A percentile compares a stretch with the other conserved stretches of the same genome.
Conservation (phyloP, 2,113 vertebrate genomes). For the Podarcis raffonei region DNA sequence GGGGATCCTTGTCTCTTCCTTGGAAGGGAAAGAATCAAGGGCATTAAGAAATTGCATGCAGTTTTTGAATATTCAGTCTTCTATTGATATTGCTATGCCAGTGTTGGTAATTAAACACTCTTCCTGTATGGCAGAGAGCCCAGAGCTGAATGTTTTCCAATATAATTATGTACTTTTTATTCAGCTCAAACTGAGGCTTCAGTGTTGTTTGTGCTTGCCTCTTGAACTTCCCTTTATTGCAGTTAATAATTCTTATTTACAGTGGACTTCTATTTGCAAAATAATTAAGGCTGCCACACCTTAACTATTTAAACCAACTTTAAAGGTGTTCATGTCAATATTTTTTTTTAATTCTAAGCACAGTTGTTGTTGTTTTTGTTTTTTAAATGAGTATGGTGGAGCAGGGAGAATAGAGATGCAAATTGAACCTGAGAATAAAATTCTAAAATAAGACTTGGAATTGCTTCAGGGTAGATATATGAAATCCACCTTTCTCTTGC, state of each 20-base stretch:
- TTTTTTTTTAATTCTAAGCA: neutral
- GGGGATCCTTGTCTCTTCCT: conserved; percentile 36
- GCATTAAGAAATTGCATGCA: conserved; percentile 52
- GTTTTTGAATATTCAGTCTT: conserved; percentile 64
- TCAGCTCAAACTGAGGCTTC: conserved; percentile 70
- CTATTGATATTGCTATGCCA: conserved; percentile 65
- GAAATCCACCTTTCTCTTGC: neutral
- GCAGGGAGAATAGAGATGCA: neutral
- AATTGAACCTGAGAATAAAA: neutral
- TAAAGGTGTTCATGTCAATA: conserved; percentile 7
- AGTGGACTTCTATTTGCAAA: conserved; percentile 39
- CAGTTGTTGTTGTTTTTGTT: neutral
- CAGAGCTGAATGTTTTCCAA: conserved; percentile 74
- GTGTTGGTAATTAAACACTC: conserved; percentile 69
- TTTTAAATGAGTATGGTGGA: neutral
- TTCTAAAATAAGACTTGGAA: neutral
- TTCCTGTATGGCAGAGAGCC: conserved; percentile 79
- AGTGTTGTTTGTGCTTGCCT: conserved; percentile 72
- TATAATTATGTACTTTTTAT: conserved; percentile 76
- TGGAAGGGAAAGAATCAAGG: conserved; percentile 38
- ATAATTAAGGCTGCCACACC: conserved; percentile 54
- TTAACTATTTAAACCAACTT: conserved; percentile 11
- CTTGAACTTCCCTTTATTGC: conserved; percentile 78
- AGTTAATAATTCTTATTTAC: conserved; percentile 49
- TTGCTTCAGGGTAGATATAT: no score